These are phyloP conservation scores for Daphoenositta chrysoptera DNA, from an alignment of 2,113 vertebrate species.

Conservation along the genomic window DNA sequence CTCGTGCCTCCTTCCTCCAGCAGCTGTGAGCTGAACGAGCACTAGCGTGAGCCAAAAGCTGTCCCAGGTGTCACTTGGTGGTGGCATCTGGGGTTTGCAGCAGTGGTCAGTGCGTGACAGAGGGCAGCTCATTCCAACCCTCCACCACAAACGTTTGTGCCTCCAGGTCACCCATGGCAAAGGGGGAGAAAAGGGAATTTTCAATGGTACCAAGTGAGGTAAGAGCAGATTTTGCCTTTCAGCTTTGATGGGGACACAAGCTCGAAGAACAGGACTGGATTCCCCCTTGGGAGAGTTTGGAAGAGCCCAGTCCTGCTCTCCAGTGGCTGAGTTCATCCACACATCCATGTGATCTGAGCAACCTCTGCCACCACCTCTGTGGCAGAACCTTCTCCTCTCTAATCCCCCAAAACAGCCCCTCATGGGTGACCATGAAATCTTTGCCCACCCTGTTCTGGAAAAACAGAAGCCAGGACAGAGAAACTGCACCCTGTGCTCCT, in stretches of 20 bases:
- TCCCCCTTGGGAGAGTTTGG: neutral
- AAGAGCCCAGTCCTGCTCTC: neutral
- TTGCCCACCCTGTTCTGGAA: neutral
- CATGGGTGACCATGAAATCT: neutral
- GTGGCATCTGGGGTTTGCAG: neutral
- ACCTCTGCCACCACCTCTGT: neutral
- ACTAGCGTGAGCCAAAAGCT: neutral
- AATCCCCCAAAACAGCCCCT: neutral
- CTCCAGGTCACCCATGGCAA: neutral
- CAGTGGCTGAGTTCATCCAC: neutral
- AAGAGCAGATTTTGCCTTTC: neutral
- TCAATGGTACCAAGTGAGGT: rapidly evolving
- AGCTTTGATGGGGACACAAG: neutral
- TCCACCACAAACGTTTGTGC: neutral
- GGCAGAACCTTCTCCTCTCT: neutral
- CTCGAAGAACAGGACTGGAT: neutral
- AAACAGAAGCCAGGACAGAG: neutral
- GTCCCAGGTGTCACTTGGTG: rapidly evolving
- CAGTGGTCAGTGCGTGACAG: rapidly evolving
- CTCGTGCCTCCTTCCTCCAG: neutral
- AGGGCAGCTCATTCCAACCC: neutral
- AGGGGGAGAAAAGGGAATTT: neutral
- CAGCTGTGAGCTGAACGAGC: rapidly evolving
- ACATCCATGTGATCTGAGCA: neutral
- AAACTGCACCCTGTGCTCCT: neutral